A percentile compares a stretch with the other conserved stretches of the same genome.
Evolutionary conservation across 2,888 invertebrate species (phyloP).

Genomic region (Cheiracanthium punctorium): DNA sequence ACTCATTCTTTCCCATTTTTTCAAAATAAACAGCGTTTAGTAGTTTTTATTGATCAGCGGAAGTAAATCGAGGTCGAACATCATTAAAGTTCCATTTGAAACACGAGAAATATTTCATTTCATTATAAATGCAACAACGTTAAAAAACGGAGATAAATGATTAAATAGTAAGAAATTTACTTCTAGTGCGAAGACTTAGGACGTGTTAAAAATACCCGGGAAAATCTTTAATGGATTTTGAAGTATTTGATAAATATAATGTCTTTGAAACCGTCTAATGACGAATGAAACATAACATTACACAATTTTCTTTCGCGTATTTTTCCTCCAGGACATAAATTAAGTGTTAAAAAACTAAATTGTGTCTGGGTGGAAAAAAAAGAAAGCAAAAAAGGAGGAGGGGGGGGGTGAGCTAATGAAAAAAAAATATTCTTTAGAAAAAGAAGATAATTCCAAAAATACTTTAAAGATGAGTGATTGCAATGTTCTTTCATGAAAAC

Average conservation of each 20-base stretch:
- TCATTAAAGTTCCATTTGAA: conserved; percentile 15
- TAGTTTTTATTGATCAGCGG: background rate
- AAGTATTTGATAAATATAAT: background rate
- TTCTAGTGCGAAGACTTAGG: background rate
- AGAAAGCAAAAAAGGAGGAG: too few species aligned
- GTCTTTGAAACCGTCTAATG: background rate
- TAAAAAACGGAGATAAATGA: background rate
- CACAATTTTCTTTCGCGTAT: background rate
- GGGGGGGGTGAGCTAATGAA: too few species aligned
- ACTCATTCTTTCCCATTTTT: background rate
- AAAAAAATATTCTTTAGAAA: too few species aligned
- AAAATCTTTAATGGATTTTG: conserved; percentile 11
- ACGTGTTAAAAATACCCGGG: background rate
- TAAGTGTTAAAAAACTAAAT: background rate
- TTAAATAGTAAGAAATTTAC: conserved; percentile 4
- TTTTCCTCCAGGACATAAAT: background rate
- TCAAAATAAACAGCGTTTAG: background rate
- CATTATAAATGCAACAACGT: conserved; percentile 12
- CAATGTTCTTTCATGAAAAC: too few species aligned
- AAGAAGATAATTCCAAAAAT: too few species aligned
- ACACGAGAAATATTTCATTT: conserved; percentile 15
- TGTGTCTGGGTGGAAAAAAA: too few species aligned
- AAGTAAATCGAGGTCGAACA: background rate
- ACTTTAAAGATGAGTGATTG: too few species aligned
- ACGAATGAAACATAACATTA: conserved; percentile 2